Conservation (phyloP, 2,113 vertebrate species). For the Eurystomus gularis region DNA sequence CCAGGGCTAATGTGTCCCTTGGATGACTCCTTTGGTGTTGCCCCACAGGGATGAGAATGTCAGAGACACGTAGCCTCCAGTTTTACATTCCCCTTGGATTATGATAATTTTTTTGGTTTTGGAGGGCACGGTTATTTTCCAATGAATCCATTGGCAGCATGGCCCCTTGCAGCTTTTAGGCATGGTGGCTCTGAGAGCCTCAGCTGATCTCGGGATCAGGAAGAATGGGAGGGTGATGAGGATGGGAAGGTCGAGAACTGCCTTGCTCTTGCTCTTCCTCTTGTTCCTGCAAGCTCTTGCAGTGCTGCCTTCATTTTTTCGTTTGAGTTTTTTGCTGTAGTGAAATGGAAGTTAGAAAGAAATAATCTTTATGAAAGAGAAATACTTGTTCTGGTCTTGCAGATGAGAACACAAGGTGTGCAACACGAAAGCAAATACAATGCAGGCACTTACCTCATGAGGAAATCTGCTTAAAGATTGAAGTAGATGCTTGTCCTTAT, state of each 20-base stretch:
- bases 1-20: not conserved
- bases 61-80: not conserved
- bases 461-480: not conserved
- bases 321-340: not conserved
- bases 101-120: not conserved
- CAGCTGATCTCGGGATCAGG: not conserved
- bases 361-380: not conserved
- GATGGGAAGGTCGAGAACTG: not conserved
- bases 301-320: not conserved
- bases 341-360: not conserved
- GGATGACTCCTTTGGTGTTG: not conserved
- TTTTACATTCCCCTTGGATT: not conserved
- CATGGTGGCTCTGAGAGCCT: not conserved
- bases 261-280: not conserved
- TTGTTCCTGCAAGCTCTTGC: not conserved
- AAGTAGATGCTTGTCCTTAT: not conserved
- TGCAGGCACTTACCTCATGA: not conserved
- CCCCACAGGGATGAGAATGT: not conserved
- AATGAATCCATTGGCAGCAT: not conserved
- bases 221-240: not conserved
- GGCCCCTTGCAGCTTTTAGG: not conserved
- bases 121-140: not conserved
- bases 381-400: not conserved
- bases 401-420: not conserved
- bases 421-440: not conserved